Percentiles rank a stretch among this genome's conserved stretches.
phyloP scores from a whole-genome alignment of 1,140 invertebrate genomes.

The Pararge aegeria region DNA sequence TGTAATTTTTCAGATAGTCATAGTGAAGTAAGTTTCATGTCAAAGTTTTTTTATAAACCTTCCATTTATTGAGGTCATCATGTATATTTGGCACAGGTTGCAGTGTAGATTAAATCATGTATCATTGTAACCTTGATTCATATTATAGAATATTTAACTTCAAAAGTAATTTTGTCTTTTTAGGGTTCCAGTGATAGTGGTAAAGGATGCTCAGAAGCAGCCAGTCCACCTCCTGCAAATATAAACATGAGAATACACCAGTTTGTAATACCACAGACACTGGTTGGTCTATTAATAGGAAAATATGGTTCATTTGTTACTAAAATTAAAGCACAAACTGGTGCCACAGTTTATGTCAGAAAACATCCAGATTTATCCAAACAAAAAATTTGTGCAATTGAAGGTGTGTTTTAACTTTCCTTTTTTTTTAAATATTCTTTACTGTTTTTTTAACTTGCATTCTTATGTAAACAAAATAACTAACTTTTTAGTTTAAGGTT shows the following conservation, averaged over 20 bases:
- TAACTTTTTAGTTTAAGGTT: too few relatives aligned
- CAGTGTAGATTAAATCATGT: too few relatives aligned
- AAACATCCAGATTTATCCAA: constrained; percentile 85
- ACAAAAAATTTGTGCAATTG: constrained; percentile 90
- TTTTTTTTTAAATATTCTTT: constrained; percentile 5
- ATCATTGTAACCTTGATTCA: not conserved
- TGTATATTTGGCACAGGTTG: not conserved
- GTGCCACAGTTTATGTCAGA: constrained; percentile 89
- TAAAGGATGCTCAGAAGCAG: constrained; percentile 85
- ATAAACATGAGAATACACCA: constrained; percentile 80
- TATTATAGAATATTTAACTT: not conserved
- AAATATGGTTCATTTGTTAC: constrained; percentile 90
- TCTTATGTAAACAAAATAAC: too few relatives aligned
- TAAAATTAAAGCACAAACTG: constrained; percentile 88
- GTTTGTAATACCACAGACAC: constrained; percentile 88
- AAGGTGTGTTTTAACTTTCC: constrained; percentile 81
- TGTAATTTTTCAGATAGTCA: constrained; percentile 85
- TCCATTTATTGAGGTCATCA: not conserved
- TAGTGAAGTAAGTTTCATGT: constrained; percentile 80
- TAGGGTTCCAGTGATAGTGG: constrained; percentile 89
- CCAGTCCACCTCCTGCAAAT: constrained; percentile 80
- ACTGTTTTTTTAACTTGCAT: too few relatives aligned
- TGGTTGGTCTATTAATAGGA: constrained; percentile 94
- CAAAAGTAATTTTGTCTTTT: constrained; percentile 8
- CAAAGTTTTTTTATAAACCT: not conserved